Evolutionary conservation across 2,888 invertebrate genomes (phyloP), one percentile per base, ranked within the genome.

Genomic region (Sinohyriopsis cumingii): DNA sequence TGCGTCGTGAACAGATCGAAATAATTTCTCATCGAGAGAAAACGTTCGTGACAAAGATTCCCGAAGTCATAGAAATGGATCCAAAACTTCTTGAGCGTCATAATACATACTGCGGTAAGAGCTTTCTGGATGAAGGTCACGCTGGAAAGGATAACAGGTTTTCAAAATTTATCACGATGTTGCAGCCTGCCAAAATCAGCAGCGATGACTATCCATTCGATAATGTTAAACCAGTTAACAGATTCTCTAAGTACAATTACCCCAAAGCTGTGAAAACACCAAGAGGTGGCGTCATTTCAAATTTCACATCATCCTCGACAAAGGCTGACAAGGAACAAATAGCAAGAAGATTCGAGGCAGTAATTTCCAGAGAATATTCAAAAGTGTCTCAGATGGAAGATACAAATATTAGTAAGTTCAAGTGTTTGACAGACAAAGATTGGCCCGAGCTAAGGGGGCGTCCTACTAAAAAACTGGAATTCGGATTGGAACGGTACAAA

Each of bases 41-140:
- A 55, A 85, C 84, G 1, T 85, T 83, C 69, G 82, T 86, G 73
- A 84, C 85, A 22, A 79, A 81, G 61, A 78, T 87, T 55, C 87
- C 87, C 0, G 77, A 83, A 65, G 79, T 84, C n/a, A 79, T 85
- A 20, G 80, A 82, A 59, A 78, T 84, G 5, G 84, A 87, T 71
- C 76, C 80, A 53, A 73, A 78, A 54, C 80, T 81, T 33, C 74
- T 85, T n/a, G 69, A 82, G 65, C 73, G 79, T 24, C 81, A 83
- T 70, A 81, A 83, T 68, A 72, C 71, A 12, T 86, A 85, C 67
- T 79, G 84, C 60, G 84, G 84, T 0, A 82, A 81, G 72, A 63
- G 65, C 7, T 75, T 81, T 9, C 67, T 84, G 22, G 73, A 75
- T 67, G 70, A 75, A 6, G 84, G 84, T 7, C 72, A 75, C 9